Evolutionary conservation across 2,888 invertebrate genomes (phyloP).

Genomic region (Zootermopsis nevadensis): DNA sequence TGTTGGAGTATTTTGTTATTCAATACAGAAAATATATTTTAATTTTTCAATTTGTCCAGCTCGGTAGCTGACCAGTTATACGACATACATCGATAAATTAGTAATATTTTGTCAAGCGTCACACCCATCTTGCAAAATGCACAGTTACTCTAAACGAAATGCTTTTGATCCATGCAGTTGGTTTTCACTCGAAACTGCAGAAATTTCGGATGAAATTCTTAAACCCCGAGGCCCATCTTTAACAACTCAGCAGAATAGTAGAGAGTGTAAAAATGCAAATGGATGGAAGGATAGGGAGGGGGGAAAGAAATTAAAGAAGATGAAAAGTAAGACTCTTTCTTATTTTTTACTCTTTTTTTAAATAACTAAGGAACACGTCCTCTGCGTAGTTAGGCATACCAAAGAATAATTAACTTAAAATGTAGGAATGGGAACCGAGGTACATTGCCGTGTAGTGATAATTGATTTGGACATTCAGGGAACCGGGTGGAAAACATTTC

Average conservation of each 20-base stretch:
- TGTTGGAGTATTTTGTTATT: too few species aligned
- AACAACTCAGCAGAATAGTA: too few species aligned
- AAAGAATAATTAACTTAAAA: conserved; percentile 24
- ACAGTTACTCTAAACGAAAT: too few species aligned
- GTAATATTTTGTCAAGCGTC: too few species aligned
- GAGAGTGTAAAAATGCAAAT: background rate
- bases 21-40: too few species aligned
- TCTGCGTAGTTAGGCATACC: background rate
- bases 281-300: background rate
- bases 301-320: conserved; percentile 39
- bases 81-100: too few species aligned
- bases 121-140: too few species aligned
- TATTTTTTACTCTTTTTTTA: background rate
- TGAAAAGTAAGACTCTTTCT: conserved; percentile 37
- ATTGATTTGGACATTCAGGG: conserved; percentile 32
- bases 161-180: background rate
- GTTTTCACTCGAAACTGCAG: background rate
- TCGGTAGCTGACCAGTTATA: too few species aligned
- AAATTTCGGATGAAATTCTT: too few species aligned
- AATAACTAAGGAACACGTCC: background rate
- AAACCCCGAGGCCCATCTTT: too few species aligned
- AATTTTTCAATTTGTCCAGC: too few species aligned
- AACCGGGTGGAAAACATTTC: background rate
- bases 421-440: background rate
- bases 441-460: conserved; percentile 9